Base-by-base conservation (phyloP, 1,140 invertebrate genomes). In the Arctopsyche grandis region DNA sequence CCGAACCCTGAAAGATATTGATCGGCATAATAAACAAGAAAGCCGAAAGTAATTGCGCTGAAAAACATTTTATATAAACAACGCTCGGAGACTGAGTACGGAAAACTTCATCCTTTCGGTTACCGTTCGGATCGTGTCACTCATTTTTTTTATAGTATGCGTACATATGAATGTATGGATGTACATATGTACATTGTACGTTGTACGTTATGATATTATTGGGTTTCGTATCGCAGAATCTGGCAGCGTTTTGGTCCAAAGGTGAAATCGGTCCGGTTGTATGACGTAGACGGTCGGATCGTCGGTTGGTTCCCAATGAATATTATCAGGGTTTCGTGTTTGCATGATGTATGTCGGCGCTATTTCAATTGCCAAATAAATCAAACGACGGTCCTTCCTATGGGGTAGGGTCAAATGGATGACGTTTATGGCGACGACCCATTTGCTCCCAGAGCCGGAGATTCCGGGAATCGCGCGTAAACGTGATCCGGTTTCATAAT, bases 21-120 rank as follows among this genome's bases (percentile, higher is more conserved):
- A 71, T 71, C 69, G 69, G 22, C 21, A 48, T 71, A 71, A 71
- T 71, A 71, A 71, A 71, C 69, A 71, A 71, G 69, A 46, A 71
- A 71, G 22, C 69, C 69, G 19, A 71, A 71, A 71, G 69, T 71
- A 71, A 71, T 71, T 71, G 69, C 24, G 69, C 21, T 24, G 29
- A 46, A 71, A 38, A 46, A 71, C 69, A 48, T 46, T 71, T 71
- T 71, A 46, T 71, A 46, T 46, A 69, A 69, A 43, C 66, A 43
- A 12, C n/a, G 0, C 38, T 9, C 0, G 5, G 12, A n/a, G 12
- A 26, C 22, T 52, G 10, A 9, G 14, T 24, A 26, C 21, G 22
- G 21, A 60, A 60, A 60, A 16, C 21, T 60, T 60, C 56, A 60
- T 16, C 21, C 16, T 60, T 60, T 60, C 56, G 7, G 29, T 38